These are phyloP conservation scores for Cephalopterus ornatus DNA, from an alignment of 2,113 vertebrate genomes.

Conservation along the genomic window DNA sequence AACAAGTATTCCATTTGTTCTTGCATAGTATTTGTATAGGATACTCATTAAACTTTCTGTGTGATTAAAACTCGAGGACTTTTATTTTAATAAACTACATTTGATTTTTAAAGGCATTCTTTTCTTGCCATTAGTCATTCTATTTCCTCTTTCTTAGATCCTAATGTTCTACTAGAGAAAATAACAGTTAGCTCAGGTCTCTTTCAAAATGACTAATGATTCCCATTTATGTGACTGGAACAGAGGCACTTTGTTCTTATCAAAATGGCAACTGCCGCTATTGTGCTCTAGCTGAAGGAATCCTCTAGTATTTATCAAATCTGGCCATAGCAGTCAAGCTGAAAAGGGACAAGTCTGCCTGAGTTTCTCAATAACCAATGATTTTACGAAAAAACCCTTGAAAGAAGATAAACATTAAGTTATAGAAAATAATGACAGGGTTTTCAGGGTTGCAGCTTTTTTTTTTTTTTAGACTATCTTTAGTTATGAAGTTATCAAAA, in stretches of 20 bases:
- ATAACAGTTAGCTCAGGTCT: conserved; percentile 21
- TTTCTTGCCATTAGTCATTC: conserved; percentile 6
- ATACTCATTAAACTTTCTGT: neutral
- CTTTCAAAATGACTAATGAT: conserved; percentile 38
- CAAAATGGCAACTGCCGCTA: conserved; percentile 20
- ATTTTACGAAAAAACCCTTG: neutral
- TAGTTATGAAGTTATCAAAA: neutral
- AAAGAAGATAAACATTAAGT: neutral
- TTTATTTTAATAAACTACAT: neutral
- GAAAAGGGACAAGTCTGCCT: neutral
- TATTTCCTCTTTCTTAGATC: neutral
- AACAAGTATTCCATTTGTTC: neutral
- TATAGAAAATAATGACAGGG: neutral
- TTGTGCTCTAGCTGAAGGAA: neutral
- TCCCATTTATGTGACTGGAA: conserved; percentile 7
- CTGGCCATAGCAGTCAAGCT: neutral
- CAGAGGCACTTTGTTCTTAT: conserved; percentile 28
- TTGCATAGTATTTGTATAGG: neutral
- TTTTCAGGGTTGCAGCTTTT: neutral
- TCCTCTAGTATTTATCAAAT: neutral
- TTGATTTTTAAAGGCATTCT: neutral
- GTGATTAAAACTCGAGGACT: neutral
- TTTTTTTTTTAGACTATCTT: neutral
- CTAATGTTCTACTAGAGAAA: conserved; percentile 25
- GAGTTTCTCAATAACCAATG: neutral